Evolutionary conservation across 2,888 invertebrate species (phyloP), one percentile per base, ranked within the genome.

Genomic region (Dorcus parallelipipedus): DNA sequence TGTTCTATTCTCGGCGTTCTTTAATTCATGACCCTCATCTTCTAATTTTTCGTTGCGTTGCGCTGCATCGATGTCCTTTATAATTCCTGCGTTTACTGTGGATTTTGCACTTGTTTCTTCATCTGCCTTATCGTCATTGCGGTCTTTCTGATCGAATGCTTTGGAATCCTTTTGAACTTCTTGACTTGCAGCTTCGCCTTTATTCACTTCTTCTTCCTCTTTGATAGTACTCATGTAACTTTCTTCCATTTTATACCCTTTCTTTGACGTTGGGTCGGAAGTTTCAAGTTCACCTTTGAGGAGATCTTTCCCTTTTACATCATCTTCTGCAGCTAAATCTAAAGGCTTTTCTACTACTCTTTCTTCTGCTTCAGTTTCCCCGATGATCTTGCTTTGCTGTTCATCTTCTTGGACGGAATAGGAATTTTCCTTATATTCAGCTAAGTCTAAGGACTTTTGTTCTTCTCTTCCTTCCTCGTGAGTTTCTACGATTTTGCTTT

Each of bases 121-220:
- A 33, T 45, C 38, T 20, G 2, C n/a, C 43, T 60, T 57, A 8
- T 39, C 58, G 10, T 39, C 9, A 20, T 45, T 8, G n/a, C 49
- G 1, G 20, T 20, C 20, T 20, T 20, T 20, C 3, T 20, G 20
- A 20, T 20, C 20, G 3, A 20, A 20, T 20, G 20, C 2, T 17
- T 33, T 49, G 23, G 38, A 6, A 1, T 33, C 38, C 38, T 48
- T 45, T 45, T 40, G 9, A 10, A 42, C 48, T 40, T 59, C 49
- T 50, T 42, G 49, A 43, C 26, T 3, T 42, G 26, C 26, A 33
- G 26, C 26, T 33, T 33, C 20, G 3, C 20, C 20, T 20, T 49
- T 42, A 8, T 20, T 20, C 2, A 20, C 20, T 20, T 52, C 42
- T 43, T 58, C 48, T 9, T 17, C 40, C 2, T 53, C 10, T 40